phyloP scores from a whole-genome alignment of 2,113 vertebrate species.

The Paralichthys olivaceus region DNA sequence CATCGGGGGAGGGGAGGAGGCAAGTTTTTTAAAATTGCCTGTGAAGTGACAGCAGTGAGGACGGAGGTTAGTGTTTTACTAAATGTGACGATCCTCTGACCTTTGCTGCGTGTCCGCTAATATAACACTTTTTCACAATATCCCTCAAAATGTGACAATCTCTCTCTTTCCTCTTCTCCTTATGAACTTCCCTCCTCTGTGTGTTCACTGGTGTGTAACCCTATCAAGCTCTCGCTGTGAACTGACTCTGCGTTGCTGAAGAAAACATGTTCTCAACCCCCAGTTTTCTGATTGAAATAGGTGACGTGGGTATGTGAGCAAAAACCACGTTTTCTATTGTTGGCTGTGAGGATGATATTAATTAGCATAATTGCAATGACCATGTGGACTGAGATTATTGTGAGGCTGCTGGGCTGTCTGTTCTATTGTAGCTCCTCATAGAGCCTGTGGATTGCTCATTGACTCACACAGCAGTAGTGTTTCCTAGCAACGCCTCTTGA shows the following conservation, averaged over 20 bases:
- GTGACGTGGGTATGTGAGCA: slow-evolving; percentile 31
- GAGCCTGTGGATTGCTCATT: slow-evolving; percentile 75
- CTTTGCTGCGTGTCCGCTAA: slow-evolving; percentile 20
- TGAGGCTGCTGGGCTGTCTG: slow-evolving; percentile 64
- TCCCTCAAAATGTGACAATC: slow-evolving; percentile 3
- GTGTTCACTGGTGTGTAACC: slow-evolving; percentile 6
- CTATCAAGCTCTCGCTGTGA: slow-evolving; percentile 3
- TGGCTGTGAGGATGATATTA: slow-evolving; percentile 75
- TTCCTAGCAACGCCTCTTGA: slow-evolving; percentile 82
- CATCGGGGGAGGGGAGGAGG: slow-evolving; percentile 6
- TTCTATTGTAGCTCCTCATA: slow-evolving; percentile 76
- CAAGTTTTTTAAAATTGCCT: slow-evolving; percentile 20
- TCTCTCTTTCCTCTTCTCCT: slow-evolving; percentile 8
- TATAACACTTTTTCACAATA: slow-evolving; percentile 16
- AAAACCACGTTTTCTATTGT: slow-evolving; percentile 48
- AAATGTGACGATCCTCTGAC: slow-evolving; percentile 49
- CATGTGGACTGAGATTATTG: slow-evolving; percentile 76
- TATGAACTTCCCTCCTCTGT: slow-evolving; percentile 24
- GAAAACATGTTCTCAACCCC: slow-evolving; percentile 16
- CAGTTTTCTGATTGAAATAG: slow-evolving; percentile 38
- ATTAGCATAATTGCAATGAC: slow-evolving; percentile 80
- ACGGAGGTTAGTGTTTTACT: slow-evolving; percentile 29
- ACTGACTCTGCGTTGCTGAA: neutral
- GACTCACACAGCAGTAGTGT: slow-evolving; percentile 77
- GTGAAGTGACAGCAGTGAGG: slow-evolving; percentile 17